Evolutionary conservation across 2,888 invertebrate genomes (phyloP), one percentile per base, ranked within the genome.

Genomic region (Microctonus brassicae): DNA sequence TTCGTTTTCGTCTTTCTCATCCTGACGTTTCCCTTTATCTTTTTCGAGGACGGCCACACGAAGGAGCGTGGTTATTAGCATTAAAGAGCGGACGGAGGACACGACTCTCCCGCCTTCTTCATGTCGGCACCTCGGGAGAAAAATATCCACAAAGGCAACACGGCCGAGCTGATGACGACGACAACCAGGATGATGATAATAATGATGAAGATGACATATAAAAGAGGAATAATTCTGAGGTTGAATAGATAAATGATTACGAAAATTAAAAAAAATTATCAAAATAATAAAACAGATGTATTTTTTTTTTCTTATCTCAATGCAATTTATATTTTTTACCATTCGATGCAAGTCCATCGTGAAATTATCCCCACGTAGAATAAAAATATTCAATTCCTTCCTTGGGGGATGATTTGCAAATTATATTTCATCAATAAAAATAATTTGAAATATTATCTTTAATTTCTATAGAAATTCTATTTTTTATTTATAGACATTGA

Each of bases 1-100:
- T n/a, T 42, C 26, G 24, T 39, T 36, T 36, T 53, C 26, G 24
- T 62, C 26, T 9, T 20, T 29, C 22, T 60, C 58, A 29, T 53
- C 34, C 34, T 29, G 9, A 20, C 36, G n/a, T 17, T 68, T 68
- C 52, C 53, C 65, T 66, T 53, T 61, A 66, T 70, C 70, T 66
- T 66, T 34, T 55, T 60, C 62, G 71, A 71, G 66, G 66, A 67
- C 71, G 62, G 52, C 17, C 29, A 52, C 58, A 72, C 69, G 62
- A 68, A 67, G 68, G 63, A 74, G 62, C 72, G 62, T 75, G 70
- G 73, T 74, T 76, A 75, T 76, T 75, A 75, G 75, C 75, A 75
- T 73, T 71, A 74, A 74, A 70, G 73, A 71, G 67, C 57, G 66
- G 29, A 65, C 62, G 42, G 69, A 70, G 47, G 70, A 42, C 63